These are phyloP conservation scores for Amazona vittata DNA, from an alignment of 2,113 vertebrate species.

Conservation along the genomic window DNA sequence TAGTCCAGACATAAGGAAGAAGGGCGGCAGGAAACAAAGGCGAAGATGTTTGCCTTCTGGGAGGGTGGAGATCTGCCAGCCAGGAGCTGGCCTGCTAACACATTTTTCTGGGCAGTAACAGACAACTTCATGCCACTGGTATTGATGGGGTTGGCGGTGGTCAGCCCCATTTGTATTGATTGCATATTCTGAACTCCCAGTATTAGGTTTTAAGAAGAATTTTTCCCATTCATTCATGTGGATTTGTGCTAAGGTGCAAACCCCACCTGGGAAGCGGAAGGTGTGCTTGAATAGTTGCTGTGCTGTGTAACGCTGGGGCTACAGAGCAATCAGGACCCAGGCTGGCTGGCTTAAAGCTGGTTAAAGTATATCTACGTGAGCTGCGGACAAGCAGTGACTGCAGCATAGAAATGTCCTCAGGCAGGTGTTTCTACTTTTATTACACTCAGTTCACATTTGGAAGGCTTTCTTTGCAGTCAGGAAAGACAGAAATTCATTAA, in stretches of 20 bases:
- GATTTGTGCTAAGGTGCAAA: neutral
- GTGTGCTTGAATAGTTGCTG: neutral
- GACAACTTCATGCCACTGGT: neutral
- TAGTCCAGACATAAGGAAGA: neutral
- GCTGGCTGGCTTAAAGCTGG: neutral
- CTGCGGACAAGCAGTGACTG: conserved; percentile 9
- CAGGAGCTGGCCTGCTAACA: neutral
- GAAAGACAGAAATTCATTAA: neutral
- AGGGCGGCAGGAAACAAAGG: neutral
- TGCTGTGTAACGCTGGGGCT: neutral
- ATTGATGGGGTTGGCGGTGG: fast-evolving
- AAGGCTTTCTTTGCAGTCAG: conserved; percentile 6
- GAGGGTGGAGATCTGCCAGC: neutral
- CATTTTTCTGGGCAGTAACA: neutral
- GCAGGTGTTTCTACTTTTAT: conserved; percentile 29
- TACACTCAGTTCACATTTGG: neutral
- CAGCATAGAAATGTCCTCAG: conserved; percentile 10
- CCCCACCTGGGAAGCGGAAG: neutral
- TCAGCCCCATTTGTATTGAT: neutral
- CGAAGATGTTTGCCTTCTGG: neutral
- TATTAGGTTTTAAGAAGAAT: neutral
- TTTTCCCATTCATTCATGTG: neutral
- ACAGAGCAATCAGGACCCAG: neutral
- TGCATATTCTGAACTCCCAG: neutral
- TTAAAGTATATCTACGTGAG: neutral